Percentiles rank a stretch among this genome's conserved stretches.
These are phyloP conservation scores for Cryptotermes secundus DNA, from an alignment of 1,140 invertebrate genomes.

Conservation along the genomic window DNA sequence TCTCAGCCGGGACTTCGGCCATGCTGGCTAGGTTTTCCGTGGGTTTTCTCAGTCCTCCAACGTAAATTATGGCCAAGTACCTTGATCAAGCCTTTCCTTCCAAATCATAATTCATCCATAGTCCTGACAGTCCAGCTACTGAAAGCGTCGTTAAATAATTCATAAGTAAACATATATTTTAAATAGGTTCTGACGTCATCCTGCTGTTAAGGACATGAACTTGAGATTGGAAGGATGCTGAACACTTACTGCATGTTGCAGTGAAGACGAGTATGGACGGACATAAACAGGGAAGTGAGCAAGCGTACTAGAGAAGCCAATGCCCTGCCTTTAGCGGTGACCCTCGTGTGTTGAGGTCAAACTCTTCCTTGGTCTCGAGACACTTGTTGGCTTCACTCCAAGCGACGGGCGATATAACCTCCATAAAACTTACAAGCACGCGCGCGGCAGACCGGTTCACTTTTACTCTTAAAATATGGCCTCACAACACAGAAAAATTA, in stretches of 20 bases:
- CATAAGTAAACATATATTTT: too few species aligned
- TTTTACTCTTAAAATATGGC: too few species aligned
- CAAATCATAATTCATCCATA: too few species aligned
- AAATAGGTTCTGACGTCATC: too few species aligned
- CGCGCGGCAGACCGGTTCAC: not conserved
- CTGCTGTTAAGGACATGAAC: not conserved
- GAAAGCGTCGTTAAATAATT: too few species aligned
- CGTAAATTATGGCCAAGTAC: too few species aligned
- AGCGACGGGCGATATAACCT: not conserved
- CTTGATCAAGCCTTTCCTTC: too few species aligned
- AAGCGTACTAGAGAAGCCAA: not conserved
- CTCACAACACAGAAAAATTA: not conserved
- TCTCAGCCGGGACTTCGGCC: too few species aligned
- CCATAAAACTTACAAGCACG: not conserved
- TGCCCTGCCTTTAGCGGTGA: not conserved
- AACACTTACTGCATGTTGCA: not conserved
- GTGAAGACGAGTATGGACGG: not conserved
- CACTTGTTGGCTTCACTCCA: slow-evolving; percentile 9
- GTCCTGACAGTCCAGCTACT: too few species aligned
- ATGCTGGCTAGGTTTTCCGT: too few species aligned
- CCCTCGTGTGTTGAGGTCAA: slow-evolving; percentile 1
- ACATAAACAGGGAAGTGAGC: not conserved
- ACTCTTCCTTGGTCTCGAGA: not conserved
- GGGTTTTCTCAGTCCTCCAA: too few species aligned
- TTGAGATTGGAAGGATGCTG: not conserved